Conservation (phyloP, 2,113 vertebrate species). For the Pavo muticus region DNA sequence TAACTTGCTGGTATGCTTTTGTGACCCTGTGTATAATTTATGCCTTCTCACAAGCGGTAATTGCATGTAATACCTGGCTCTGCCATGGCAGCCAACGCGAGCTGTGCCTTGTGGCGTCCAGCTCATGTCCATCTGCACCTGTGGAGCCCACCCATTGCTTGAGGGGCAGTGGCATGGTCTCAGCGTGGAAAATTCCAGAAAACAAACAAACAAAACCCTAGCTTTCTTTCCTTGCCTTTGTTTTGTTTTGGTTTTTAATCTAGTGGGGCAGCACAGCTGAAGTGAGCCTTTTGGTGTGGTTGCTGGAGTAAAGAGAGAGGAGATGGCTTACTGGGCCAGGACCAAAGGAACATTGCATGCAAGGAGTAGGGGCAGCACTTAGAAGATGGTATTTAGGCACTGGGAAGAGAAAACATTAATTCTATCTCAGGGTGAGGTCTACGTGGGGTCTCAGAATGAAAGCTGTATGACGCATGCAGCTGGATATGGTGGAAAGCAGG, state of each 20-base stretch:
- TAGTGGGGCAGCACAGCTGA: conserved; percentile 11
- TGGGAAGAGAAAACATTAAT: not conserved
- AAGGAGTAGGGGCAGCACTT: not conserved
- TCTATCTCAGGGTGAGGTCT: conserved; percentile 6
- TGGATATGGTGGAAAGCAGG: not conserved
- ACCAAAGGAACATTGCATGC: not conserved
- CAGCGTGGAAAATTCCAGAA: not conserved
- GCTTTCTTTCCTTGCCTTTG: not conserved
- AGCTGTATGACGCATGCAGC: conserved; percentile 6
- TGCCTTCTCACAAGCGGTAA: not conserved
- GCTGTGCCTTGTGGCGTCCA: not conserved
- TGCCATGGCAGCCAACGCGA: not conserved
- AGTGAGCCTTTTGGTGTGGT: conserved; percentile 12
- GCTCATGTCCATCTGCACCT: not conserved
- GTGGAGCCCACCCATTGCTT: not conserved
- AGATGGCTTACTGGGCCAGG: not conserved
- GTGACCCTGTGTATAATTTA: not conserved
- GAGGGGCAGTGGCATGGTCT: not conserved
- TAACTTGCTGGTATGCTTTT: not conserved
- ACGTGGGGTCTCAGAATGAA: not conserved
- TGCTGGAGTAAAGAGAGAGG: not conserved
- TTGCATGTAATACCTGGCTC: not conserved
- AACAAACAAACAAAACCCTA: no score
- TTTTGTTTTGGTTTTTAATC: not conserved
- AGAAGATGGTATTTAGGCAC: not conserved